A percentile compares a stretch with the other conserved stretches of the same genome.
These are phyloP conservation scores for Henricia sp. DNA, from an alignment of 53 echinoderm and acorn worm species.

Conservation along the genomic window DNA sequence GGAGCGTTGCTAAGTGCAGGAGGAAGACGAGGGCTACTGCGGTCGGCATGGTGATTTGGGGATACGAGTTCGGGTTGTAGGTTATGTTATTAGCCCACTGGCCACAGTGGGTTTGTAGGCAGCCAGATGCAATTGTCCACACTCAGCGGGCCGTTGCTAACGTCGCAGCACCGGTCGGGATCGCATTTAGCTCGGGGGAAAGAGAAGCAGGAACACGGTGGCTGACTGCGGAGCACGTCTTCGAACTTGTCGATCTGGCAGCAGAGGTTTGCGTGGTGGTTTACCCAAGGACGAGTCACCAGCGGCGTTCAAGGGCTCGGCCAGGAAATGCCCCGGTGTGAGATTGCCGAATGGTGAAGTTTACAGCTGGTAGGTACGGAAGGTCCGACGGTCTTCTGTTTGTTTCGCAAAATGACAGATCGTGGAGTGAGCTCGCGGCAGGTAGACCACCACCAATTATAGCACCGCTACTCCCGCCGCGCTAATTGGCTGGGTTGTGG, in stretches of 20 bases:
- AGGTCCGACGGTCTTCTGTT: slow-evolving; percentile 45
- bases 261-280: slow-evolving; percentile 28
- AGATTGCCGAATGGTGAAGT: slow-evolving; percentile 60
- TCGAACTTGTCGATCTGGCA: not conserved
- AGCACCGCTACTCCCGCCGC: slow-evolving; percentile 53
- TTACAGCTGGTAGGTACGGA: slow-evolving; percentile 29
- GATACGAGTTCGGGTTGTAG: slow-evolving; percentile 17
- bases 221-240: slow-evolving; percentile 38
- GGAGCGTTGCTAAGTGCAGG: slow-evolving; percentile 17
- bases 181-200: slow-evolving; percentile 28
- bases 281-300: slow-evolving; percentile 48
- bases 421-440: slow-evolving; percentile 40
- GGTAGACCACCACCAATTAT: slow-evolving; percentile 56
- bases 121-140: slow-evolving; percentile 28
- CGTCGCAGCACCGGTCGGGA: slow-evolving; percentile 16
- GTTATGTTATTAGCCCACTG: slow-evolving; percentile 49
- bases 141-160: slow-evolving; percentile 9
- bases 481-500: slow-evolving; percentile 65
- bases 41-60: slow-evolving; percentile 23
- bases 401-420: slow-evolving; percentile 42
- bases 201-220: slow-evolving; percentile 10
- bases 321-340: slow-evolving; percentile 62
- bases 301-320: slow-evolving; percentile 50
- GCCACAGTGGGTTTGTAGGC: slow-evolving; percentile 29
- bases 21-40: not conserved